Evolutionary conservation across 2,888 invertebrate species (phyloP).

Genomic region (Gryllus longicercus): DNA sequence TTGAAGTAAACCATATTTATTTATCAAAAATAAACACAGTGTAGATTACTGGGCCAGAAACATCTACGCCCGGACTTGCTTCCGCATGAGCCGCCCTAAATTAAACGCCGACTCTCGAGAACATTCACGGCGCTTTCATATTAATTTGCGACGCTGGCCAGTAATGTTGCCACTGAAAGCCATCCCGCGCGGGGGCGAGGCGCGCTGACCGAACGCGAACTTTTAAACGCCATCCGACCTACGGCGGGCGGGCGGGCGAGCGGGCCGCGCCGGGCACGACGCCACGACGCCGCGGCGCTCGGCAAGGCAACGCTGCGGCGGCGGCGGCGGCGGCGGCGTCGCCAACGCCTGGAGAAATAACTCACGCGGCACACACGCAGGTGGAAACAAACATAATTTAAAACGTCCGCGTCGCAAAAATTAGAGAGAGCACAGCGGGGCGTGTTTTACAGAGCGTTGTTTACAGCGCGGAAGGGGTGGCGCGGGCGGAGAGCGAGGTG

Average conservation of each 20-base stretch:
- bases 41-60: no score
- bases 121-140: no score
- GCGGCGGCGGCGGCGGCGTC: background rate
- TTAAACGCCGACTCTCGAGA: no score
- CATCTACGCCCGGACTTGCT: no score
- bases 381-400: slow-evolving; percentile 17
- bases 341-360: background rate
- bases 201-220: background rate
- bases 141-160: no score
- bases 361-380: slow-evolving; percentile 8
- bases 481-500: background rate
- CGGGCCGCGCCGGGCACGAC: background rate
- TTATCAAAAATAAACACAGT: no score
- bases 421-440: slow-evolving; percentile 17
- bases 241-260: background rate
- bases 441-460: background rate
- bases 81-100: no score
- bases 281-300: background rate
- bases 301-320: background rate
- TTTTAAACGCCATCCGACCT: slow-evolving; percentile 17
- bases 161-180: background rate
- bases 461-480: background rate
- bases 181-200: background rate
- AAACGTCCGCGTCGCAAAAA: slow-evolving; percentile 10
- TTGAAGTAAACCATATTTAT: no score